These are phyloP conservation scores for Calameuta idolon DNA, from an alignment of 2,888 invertebrate genomes.

Conservation along the genomic window DNA sequence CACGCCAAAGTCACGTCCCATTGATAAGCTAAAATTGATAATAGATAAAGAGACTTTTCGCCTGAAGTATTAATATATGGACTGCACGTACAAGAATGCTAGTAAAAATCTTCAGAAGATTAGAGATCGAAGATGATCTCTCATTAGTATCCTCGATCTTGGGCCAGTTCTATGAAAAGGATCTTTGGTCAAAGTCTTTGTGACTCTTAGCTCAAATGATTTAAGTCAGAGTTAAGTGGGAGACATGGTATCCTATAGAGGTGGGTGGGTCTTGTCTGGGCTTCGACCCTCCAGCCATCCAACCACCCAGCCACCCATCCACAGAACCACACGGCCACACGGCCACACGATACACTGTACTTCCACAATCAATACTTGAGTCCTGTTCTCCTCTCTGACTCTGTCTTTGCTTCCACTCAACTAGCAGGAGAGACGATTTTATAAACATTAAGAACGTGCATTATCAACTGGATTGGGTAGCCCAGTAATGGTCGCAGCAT, in stretches of 20 bases:
- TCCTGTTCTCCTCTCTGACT: conserved; percentile 41
- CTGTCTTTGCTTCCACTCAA: neutral
- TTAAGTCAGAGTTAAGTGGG: conserved; percentile 43
- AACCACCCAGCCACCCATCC: conserved; percentile 9
- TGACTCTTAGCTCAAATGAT: neutral
- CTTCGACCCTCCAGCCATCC: conserved; percentile 52
- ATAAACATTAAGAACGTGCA: neutral
- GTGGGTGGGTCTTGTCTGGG: conserved; percentile 59
- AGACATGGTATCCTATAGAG: conserved; percentile 41
- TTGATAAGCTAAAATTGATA: neutral
- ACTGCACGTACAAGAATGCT: neutral
- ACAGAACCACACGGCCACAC: conserved; percentile 42
- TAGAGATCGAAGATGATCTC: neutral
- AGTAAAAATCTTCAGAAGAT: neutral
- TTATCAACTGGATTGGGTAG: neutral
- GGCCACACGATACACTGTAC: conserved; percentile 52
- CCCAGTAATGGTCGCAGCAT: neutral
- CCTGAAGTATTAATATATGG: neutral
- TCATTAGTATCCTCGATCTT: neutral
- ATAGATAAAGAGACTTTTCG: neutral
- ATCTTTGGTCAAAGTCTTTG: neutral
- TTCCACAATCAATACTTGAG: conserved; percentile 65
- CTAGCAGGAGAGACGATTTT: neutral
- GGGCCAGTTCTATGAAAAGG: neutral
- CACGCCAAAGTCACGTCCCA: neutral